Conservation (phyloP, 2,797 vertebrate genomes). For the Periparus ater region DNA sequence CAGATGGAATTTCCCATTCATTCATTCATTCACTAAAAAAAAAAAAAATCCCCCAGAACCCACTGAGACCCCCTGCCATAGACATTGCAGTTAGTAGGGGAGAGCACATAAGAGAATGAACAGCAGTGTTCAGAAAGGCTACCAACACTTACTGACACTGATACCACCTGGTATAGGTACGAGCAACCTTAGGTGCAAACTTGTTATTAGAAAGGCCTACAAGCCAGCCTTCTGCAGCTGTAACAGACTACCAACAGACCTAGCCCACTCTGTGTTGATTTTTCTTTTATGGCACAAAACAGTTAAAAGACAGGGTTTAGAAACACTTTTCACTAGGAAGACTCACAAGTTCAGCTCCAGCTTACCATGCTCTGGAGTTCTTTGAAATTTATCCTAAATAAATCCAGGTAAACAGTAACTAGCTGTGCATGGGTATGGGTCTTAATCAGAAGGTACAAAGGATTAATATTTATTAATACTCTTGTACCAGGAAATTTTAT, state of each 20-base stretch:
- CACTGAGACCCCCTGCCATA: background rate
- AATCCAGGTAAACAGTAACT: background rate
- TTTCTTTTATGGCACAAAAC: background rate
- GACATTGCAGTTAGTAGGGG: background rate
- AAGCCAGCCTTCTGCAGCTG: background rate
- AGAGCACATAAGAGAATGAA: background rate
- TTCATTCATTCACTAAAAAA: rapidly evolving
- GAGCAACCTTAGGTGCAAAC: background rate
- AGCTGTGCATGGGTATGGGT: background rate
- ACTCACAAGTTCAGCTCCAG: background rate
- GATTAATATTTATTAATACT: background rate
- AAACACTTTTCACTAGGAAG: background rate
- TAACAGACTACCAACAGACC: background rate
- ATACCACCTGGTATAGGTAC: rapidly evolving
- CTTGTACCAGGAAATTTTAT: background rate
- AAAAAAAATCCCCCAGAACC: background rate
- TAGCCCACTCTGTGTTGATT: background rate
- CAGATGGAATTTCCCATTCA: background rate
- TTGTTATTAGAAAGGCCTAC: background rate
- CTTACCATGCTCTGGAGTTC: background rate
- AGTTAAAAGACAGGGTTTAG: background rate
- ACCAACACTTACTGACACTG: background rate
- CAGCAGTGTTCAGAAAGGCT: background rate
- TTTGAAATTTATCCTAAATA: background rate
- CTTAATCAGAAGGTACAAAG: background rate